A percentile compares a stretch with the other conserved stretches of the same genome.
phyloP scores from a whole-genome alignment of 2,797 vertebrate genomes.

The Phoebastria nigripes region DNA sequence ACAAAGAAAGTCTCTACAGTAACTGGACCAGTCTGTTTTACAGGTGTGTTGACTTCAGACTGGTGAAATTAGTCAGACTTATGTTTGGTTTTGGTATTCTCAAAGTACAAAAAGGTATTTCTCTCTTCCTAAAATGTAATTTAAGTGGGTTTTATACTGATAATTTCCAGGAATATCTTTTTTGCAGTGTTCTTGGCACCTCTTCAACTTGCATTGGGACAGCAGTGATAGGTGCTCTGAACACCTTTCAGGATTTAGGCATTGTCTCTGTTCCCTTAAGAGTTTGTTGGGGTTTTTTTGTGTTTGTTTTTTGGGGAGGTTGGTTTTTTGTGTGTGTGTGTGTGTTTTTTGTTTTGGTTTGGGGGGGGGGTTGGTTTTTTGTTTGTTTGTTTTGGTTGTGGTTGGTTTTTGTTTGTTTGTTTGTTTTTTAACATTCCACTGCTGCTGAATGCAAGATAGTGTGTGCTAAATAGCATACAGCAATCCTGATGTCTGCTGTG shows the following conservation, averaged over 20 bases:
- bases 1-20: background rate
- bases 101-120: background rate
- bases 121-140: background rate
- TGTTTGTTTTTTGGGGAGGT: background rate
- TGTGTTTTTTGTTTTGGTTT: rapidly evolving
- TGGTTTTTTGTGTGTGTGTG: background rate
- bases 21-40: background rate
- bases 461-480: background rate
- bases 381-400: background rate
- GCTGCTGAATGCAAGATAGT: background rate
- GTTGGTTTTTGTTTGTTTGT: too few relatives aligned
- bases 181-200: background rate
- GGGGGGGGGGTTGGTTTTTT: rapidly evolving
- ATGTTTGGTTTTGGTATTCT: background rate
- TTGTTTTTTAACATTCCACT: background rate
- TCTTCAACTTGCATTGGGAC: background rate
- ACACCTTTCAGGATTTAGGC: background rate
- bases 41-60: background rate
- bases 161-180: background rate
- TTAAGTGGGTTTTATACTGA: background rate
- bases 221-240: too few relatives aligned
- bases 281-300: rapidly evolving
- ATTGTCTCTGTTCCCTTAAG: background rate
- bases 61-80: background rate
- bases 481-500: background rate